These are phyloP conservation scores for Tenualosa ilisha DNA, from an alignment of 2,797 vertebrate species.

Conservation along the genomic window DNA sequence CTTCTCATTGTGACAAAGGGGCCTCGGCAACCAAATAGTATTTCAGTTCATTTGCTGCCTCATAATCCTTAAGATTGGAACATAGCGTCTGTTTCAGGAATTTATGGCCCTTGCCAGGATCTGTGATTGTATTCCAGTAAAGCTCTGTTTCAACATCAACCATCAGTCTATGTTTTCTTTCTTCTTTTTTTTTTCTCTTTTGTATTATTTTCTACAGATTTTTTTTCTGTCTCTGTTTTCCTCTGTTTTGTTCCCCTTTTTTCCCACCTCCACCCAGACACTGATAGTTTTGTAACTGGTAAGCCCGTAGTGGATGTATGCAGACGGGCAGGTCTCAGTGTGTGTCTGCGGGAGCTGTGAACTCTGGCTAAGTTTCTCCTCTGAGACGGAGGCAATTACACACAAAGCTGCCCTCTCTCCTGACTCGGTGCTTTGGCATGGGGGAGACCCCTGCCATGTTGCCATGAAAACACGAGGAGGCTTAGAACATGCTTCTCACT, in stretches of 20 bases:
- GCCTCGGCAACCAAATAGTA: constrained; percentile 28
- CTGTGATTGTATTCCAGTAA: constrained; percentile 46
- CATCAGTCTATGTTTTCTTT: background rate
- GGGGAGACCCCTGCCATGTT: background rate
- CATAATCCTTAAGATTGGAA: constrained; percentile 49
- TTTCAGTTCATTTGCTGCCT: constrained; percentile 46
- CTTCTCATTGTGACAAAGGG: constrained; percentile 8
- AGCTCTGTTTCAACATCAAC: constrained; percentile 28
- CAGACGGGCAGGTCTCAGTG: constrained; percentile 40
- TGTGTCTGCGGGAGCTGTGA: constrained; percentile 43
- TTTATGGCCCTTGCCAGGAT: constrained; percentile 44
- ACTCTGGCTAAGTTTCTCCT: constrained; percentile 50
- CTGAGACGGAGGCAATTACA: constrained; percentile 34
- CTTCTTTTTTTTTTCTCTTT: background rate
- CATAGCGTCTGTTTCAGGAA: constrained; percentile 47
- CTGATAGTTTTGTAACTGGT: constrained; percentile 34
- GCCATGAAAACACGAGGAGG: background rate
- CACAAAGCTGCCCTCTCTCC: constrained; percentile 34
- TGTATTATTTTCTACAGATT: background rate
- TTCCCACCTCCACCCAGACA: constrained; percentile 28
- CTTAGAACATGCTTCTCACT: background rate
- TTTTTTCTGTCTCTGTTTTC: background rate
- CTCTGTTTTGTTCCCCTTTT: background rate
- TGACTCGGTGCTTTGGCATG: constrained; percentile 41
- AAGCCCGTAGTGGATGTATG: background rate